Percentiles rank a stretch among this genome's conserved stretches.
Conservation (phyloP, 1,140 invertebrate species). For the Spodoptera litura region DNA sequence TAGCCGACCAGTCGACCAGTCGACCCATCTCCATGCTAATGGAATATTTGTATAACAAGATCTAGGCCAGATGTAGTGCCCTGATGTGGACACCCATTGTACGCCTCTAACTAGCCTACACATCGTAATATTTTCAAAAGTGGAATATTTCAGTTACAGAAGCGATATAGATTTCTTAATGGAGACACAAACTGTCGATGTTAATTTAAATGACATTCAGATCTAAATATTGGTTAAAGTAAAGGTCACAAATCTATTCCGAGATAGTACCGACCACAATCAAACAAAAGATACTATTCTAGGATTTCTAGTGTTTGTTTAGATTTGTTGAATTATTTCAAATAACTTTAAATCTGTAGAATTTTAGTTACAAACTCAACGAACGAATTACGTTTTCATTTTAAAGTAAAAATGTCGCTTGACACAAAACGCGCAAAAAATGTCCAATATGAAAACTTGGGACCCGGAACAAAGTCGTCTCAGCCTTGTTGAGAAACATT, state of each 20-base stretch:
- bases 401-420: conserved; percentile 18
- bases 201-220: too few species aligned
- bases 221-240: too few species aligned
- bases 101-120: neutral
- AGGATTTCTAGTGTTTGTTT: too few species aligned
- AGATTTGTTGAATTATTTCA: neutral
- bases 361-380: neutral
- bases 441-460: conserved; percentile 15
- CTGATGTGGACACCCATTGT: conserved; percentile 15
- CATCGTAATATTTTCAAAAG: neutral
- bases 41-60: conserved; percentile 21
- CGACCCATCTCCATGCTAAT: conserved; percentile 2
- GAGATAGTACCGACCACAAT: too few species aligned
- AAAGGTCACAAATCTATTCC: too few species aligned
- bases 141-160: neutral
- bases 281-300: too few species aligned
- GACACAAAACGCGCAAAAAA: conserved; percentile 28
- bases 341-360: neutral
- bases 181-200: too few species aligned
- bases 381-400: conserved; percentile 4
- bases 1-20: neutral
- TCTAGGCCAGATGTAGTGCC: conserved; percentile 13
- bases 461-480: conserved; percentile 24
- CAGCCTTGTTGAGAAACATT: neutral
- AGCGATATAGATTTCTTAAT: too few species aligned